Evolutionary conservation across 92 coral and sea anemone genomes (phyloP).

Genomic region (Zoanthus sociatus): DNA sequence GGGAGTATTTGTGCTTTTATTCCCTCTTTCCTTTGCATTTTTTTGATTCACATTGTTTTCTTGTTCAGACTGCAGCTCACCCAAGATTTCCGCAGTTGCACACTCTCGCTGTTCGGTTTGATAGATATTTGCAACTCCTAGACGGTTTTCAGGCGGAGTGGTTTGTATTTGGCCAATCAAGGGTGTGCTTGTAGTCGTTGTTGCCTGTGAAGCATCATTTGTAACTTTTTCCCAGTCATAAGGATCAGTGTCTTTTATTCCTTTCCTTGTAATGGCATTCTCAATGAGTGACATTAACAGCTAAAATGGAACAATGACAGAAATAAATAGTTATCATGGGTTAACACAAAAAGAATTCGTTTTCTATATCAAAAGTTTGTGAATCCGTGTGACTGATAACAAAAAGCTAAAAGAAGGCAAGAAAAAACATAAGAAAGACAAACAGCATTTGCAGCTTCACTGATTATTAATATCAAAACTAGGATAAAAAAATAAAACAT

Average conservation of each 20-base stretch:
- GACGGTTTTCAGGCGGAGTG: slow-evolving; percentile 82
- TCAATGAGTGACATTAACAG: slow-evolving; percentile 76
- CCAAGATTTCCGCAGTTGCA: slow-evolving; percentile 79
- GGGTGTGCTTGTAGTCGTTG: slow-evolving; percentile 91
- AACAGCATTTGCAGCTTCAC: neutral
- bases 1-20: slow-evolving; percentile 42
- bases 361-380: too few relatives aligned
- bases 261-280: slow-evolving; percentile 84
- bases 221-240: slow-evolving; percentile 93
- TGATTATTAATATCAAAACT: neutral
- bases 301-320: slow-evolving; percentile 40
- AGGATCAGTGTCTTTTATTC: slow-evolving; percentile 82
- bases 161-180: slow-evolving; percentile 82
- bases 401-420: neutral
- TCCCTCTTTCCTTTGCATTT: slow-evolving; percentile 54
- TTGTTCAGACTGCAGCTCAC: slow-evolving; percentile 80
- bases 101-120: slow-evolving; percentile 68
- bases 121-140: slow-evolving; percentile 63
- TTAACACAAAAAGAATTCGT: too few relatives aligned
- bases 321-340: neutral
- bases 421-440: neutral
- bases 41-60: slow-evolving; percentile 61
- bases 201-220: slow-evolving; percentile 76
- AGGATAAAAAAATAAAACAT: neutral
- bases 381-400: too few relatives aligned